These are phyloP conservation scores for Mactra quadrangularis DNA, from an alignment of 1,140 invertebrate species.

Conservation along the genomic window DNA sequence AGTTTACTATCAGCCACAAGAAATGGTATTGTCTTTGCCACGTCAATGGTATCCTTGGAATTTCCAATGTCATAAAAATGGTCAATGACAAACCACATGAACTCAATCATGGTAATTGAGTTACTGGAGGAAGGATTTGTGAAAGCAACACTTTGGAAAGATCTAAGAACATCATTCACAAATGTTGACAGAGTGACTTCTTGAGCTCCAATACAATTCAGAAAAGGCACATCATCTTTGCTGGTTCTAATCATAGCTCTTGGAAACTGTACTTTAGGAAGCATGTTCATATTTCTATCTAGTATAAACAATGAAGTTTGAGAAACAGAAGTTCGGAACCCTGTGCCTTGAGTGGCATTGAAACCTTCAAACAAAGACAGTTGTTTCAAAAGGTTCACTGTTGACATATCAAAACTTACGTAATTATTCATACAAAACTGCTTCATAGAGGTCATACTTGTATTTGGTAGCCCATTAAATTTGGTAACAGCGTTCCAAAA, in stretches of 20 bases:
- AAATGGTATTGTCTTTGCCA: conserved; percentile 8
- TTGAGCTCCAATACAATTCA: neutral
- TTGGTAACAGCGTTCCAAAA: neutral
- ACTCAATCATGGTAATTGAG: neutral
- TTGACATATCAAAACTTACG: neutral
- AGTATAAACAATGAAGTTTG: too few species aligned
- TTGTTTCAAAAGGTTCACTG: too few species aligned
- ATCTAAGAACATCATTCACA: neutral
- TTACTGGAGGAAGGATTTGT: too few species aligned
- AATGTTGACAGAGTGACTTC: neutral
- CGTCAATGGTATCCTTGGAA: neutral
- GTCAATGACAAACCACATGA: conserved; percentile 29
- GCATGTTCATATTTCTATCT: too few species aligned
- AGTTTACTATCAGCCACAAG: neutral
- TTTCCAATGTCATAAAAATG: neutral
- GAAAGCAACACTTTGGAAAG: too few species aligned
- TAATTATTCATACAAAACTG: too few species aligned
- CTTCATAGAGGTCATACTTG: too few species aligned
- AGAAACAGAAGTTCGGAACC: too few species aligned
- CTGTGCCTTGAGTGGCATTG: too few species aligned
- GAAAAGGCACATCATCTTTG: neutral
- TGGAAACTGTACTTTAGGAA: too few species aligned
- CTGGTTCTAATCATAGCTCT: too few species aligned
- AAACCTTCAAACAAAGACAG: neutral
- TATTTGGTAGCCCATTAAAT: neutral